phyloP scores from a whole-genome alignment of 2,888 invertebrate species.

The Oxyteleia sp. region DNA sequence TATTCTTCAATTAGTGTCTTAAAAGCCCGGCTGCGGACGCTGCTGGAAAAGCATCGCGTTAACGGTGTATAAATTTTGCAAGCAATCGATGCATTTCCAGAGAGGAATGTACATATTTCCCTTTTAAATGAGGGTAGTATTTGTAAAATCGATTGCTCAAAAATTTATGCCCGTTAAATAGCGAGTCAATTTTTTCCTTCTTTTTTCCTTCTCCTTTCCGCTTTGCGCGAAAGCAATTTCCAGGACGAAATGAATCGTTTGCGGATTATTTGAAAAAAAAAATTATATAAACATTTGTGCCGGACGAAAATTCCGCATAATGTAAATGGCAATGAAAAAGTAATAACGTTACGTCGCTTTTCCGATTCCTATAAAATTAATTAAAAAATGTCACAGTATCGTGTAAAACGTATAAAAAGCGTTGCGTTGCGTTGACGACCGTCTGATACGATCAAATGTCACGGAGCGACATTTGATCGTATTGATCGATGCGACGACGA shows the following conservation, averaged over 20 bases:
- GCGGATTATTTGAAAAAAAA: constrained; percentile 9
- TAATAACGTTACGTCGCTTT: constrained; percentile 35
- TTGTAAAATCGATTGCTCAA: constrained; percentile 62
- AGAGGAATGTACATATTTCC: constrained; percentile 46
- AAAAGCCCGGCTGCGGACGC: constrained; percentile 43
- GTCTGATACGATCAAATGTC: constrained; percentile 72
- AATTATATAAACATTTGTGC: constrained; percentile 27
- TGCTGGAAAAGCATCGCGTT: constrained; percentile 44
- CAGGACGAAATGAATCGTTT: constrained; percentile 18
- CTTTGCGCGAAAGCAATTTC: constrained; percentile 32
- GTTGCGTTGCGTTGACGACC: constrained; percentile 71
- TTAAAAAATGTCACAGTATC: constrained; percentile 61
- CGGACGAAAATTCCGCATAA: constrained; percentile 21
- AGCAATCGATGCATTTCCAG: constrained; percentile 62
- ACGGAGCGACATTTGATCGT: constrained; percentile 70
- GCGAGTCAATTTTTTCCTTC: not conserved
- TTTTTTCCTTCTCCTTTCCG: not conserved
- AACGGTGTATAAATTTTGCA: constrained; percentile 65
- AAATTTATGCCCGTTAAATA: constrained; percentile 47
- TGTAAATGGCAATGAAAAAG: constrained; percentile 28
- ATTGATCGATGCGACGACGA: constrained; percentile 71
- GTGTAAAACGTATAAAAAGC: constrained; percentile 39
- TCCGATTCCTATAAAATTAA: constrained; percentile 57
- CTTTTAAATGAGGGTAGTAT: constrained; percentile 66
- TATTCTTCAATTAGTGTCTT: constrained; percentile 64